A percentile compares a stretch with the other conserved stretches of the same genome.
Conservation (phyloP, 2,113 vertebrate species). For the Otocyon megalotis region DNA sequence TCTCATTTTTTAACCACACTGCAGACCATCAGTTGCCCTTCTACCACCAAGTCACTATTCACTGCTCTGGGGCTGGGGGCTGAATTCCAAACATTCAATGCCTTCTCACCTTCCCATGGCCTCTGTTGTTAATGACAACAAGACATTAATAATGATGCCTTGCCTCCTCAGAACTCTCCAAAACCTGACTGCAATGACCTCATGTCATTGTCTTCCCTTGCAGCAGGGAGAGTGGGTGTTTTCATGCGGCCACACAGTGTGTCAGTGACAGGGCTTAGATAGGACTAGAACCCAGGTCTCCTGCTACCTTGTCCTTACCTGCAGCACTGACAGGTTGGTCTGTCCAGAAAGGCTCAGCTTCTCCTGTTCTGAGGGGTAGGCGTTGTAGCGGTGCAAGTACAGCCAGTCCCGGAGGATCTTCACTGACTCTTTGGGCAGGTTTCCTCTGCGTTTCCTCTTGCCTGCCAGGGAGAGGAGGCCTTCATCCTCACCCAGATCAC, state of each 20-base stretch:
- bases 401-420: constrained; percentile 97
- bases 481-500: constrained; percentile 93
- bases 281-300: not conserved
- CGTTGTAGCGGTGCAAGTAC: constrained; percentile 96
- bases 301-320: constrained; percentile 87
- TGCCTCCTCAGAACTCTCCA: not conserved
- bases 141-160: not conserved
- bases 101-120: not conserved
- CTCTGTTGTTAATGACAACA: not conserved
- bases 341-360: constrained; percentile 94
- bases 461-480: constrained; percentile 87
- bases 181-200: not conserved
- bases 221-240: not conserved
- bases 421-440: constrained; percentile 97
- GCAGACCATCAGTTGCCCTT: not conserved
- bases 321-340: constrained; percentile 95
- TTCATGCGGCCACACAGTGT: not conserved
- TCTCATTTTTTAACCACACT: not conserved
- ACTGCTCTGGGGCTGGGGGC: not conserved
- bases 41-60: not conserved
- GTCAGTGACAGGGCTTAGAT: not conserved
- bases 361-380: constrained; percentile 98
- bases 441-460: constrained; percentile 96
- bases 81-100: not conserved
- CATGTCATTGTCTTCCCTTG: not conserved